phyloP scores from a whole-genome alignment of 2,113 vertebrate genomes.

The Lathamus discolor region DNA sequence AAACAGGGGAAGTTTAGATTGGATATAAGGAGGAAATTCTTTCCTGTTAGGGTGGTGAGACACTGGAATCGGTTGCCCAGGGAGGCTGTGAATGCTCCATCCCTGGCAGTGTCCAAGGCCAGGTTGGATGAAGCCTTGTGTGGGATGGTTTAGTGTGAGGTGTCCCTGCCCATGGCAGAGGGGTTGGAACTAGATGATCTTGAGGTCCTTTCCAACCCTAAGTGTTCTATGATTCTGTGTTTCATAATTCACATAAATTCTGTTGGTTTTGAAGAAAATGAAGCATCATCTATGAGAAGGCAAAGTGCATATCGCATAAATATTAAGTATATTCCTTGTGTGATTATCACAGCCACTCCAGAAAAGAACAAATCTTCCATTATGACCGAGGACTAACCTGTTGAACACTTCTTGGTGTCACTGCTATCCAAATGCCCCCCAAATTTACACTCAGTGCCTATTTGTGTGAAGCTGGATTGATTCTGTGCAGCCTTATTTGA shows the following conservation, averaged over 20 bases:
- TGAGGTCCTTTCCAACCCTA: no score
- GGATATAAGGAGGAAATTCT: no score
- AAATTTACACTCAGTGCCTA: not conserved
- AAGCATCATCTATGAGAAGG: not conserved
- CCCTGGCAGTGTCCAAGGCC: no score
- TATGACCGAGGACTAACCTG: not conserved
- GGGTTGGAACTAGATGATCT: no score
- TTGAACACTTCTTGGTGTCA: not conserved
- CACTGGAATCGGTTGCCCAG: no score
- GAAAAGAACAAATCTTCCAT: not conserved
- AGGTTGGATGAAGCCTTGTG: no score
- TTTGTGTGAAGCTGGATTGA: not conserved
- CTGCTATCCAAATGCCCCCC: rapidly evolving
- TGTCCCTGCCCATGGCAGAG: no score
- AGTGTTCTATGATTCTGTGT: not conserved
- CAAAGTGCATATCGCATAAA: not conserved
- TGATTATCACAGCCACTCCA: not conserved
- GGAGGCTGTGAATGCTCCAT: no score
- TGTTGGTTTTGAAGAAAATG: not conserved
- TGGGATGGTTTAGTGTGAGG: no score
- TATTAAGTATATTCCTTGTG: rapidly evolving
- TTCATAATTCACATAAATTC: not conserved
- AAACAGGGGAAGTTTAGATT: no score
- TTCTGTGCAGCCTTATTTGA: not conserved
- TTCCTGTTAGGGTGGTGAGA: no score